These are phyloP conservation scores for Diachasma alloeum DNA, from an alignment of 1,140 invertebrate genomes.

Conservation along the genomic window DNA sequence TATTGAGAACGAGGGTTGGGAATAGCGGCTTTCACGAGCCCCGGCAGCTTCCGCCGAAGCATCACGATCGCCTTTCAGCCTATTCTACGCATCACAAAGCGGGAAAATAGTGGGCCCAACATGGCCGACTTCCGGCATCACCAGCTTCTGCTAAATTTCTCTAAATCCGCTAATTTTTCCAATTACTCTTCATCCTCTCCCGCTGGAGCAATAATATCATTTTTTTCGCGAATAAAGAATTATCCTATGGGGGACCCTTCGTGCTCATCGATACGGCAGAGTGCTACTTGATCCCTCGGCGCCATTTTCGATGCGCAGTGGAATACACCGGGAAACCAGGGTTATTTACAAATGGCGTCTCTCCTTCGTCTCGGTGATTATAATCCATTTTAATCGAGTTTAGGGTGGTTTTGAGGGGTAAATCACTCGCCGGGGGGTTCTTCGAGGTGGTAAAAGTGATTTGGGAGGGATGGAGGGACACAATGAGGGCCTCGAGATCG, in stretches of 20 bases:
- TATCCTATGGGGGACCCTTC: not conserved
- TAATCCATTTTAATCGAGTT: slow-evolving; percentile 14
- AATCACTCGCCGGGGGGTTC: slow-evolving; percentile 66
- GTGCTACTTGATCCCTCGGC: not conserved
- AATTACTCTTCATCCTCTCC: not conserved
- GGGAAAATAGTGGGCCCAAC: not conserved
- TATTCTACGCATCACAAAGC: not conserved
- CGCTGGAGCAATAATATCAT: too few relatives aligned
- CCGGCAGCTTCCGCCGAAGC: not conserved
- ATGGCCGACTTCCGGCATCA: not conserved
- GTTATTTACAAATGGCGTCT: slow-evolving; percentile 63
- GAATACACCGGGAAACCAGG: slow-evolving; percentile 17
- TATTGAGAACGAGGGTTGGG: not conserved
- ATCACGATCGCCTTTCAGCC: not conserved
- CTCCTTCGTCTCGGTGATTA: not conserved
- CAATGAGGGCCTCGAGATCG: slow-evolving; percentile 61
- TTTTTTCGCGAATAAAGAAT: not conserved
- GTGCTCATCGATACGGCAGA: not conserved
- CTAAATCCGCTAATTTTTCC: not conserved
- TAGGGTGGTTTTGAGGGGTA: not conserved
- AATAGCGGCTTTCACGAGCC: not conserved
- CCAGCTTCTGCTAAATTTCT: not conserved
- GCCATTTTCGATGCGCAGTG: slow-evolving; percentile 12
- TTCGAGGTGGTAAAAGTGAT: not conserved
- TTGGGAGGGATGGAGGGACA: not conserved